phyloP scores from a whole-genome alignment of 1,140 invertebrate genomes.

The Cotesia glomerata region DNA sequence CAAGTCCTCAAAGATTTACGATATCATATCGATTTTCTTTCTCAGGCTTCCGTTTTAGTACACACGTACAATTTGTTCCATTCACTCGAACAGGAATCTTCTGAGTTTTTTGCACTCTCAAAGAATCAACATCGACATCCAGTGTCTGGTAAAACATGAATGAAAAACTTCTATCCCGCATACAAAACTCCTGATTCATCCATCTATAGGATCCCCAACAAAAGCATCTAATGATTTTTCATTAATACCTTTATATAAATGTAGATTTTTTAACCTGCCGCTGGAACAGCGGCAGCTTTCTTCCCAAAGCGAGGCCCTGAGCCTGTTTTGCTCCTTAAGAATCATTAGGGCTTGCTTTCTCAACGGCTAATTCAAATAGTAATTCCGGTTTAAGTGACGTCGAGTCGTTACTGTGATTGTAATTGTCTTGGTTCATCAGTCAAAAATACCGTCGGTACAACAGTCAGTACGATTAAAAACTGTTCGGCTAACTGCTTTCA shows the following conservation, averaged over 20 bases:
- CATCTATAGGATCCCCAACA: no score
- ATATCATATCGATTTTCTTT: no score
- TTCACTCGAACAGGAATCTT: no score
- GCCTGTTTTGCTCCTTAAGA: slow-evolving; percentile 51
- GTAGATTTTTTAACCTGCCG: background rate
- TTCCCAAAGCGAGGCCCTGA: slow-evolving; percentile 33
- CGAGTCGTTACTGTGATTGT: slow-evolving; percentile 2
- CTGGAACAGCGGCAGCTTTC: slow-evolving; percentile 26
- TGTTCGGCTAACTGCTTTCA: slow-evolving; percentile 23
- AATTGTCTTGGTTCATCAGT: slow-evolving; percentile 49
- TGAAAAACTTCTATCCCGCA: no score
- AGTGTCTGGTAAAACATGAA: no score
- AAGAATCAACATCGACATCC: no score
- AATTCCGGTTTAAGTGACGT: slow-evolving; percentile 50
- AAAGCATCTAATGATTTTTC: background rate
- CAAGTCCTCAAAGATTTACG: no score
- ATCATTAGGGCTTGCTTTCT: slow-evolving; percentile 61
- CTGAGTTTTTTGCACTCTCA: no score
- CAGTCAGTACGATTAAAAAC: slow-evolving; percentile 23
- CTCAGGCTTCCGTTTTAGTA: no score
- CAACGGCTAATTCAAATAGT: slow-evolving; percentile 62
- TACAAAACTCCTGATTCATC: no score
- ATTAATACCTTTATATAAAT: background rate
- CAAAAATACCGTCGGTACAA: slow-evolving; percentile 59
- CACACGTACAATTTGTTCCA: no score